Evolutionary conservation across 2,888 invertebrate genomes (phyloP).

Genomic region (Himalopsyche japonica): DNA sequence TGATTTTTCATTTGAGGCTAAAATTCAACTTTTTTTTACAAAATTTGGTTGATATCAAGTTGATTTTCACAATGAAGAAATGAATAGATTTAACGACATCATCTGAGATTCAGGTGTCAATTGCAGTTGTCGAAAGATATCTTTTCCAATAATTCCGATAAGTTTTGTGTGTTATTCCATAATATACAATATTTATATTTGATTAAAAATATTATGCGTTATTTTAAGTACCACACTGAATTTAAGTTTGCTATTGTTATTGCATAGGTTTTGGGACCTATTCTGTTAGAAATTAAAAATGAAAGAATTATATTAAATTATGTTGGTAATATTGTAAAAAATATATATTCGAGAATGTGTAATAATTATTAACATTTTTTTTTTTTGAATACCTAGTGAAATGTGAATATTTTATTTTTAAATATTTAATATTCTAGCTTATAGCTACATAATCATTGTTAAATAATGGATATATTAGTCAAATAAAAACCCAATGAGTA

Average conservation of each 20-base stretch:
- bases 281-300: neutral
- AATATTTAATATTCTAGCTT: conserved; percentile 32
- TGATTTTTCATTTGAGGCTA: too few species aligned
- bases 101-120: too few species aligned
- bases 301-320: neutral
- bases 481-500: conserved; percentile 10
- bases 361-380: neutral
- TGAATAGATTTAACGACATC: too few species aligned
- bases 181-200: too few species aligned
- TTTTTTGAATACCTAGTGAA: neutral
- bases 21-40: too few species aligned
- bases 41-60: too few species aligned
- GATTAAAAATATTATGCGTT: too few species aligned
- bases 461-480: neutral
- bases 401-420: conserved; percentile 29
- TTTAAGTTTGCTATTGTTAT: neutral
- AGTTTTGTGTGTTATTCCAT: too few species aligned
- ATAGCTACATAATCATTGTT: conserved; percentile 6
- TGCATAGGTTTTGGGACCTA: neutral
- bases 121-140: too few species aligned
- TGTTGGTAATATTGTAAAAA: neutral
- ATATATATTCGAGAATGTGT: neutral
- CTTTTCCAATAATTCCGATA: too few species aligned
- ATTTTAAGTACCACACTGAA: neutral
- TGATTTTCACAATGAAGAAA: too few species aligned